These are phyloP conservation scores for Glaucopsyche alexis DNA, from an alignment of 2,888 invertebrate genomes.

Conservation along the genomic window DNA sequence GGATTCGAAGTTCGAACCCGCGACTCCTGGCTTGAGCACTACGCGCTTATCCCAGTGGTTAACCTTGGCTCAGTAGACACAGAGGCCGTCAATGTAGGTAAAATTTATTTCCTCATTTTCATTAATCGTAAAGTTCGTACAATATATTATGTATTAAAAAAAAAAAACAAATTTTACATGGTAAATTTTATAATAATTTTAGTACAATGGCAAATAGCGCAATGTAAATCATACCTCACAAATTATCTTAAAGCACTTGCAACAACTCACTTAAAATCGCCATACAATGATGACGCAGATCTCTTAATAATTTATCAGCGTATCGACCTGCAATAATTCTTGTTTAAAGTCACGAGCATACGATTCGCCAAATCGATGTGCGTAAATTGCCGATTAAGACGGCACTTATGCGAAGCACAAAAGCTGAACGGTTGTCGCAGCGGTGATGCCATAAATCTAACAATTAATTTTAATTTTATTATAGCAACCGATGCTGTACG, in stretches of 20 bases:
- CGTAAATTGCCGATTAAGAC: slow-evolving; percentile 69
- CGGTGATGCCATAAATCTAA: slow-evolving; percentile 62
- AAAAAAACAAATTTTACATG: too few relatives aligned
- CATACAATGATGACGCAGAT: slow-evolving; percentile 12
- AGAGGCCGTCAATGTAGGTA: too few relatives aligned
- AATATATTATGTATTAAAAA: too few relatives aligned
- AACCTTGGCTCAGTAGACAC: too few relatives aligned
- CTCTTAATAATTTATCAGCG: slow-evolving; percentile 29
- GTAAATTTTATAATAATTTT: background rate
- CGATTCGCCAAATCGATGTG: slow-evolving; percentile 51
- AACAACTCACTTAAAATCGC: slow-evolving; percentile 26
- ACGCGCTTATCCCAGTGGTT: too few relatives aligned
- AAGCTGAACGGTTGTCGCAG: slow-evolving; percentile 54
- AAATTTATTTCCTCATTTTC: background rate
- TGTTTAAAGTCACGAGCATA: slow-evolving; percentile 32
- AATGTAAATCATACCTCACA: background rate
- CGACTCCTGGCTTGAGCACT: too few relatives aligned
- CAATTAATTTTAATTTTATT: slow-evolving; percentile 69
- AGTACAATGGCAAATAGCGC: background rate
- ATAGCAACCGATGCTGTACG: slow-evolving; percentile 63
- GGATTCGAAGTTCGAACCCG: too few relatives aligned
- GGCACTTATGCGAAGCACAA: slow-evolving; percentile 62
- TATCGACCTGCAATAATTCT: slow-evolving; percentile 32
- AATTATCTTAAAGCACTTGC: background rate
- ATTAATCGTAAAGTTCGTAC: background rate